A percentile compares a stretch with the other conserved stretches of the same genome.
Evolutionary conservation across 1,140 invertebrate species (phyloP).

Genomic region (Eciton burchellii): DNA sequence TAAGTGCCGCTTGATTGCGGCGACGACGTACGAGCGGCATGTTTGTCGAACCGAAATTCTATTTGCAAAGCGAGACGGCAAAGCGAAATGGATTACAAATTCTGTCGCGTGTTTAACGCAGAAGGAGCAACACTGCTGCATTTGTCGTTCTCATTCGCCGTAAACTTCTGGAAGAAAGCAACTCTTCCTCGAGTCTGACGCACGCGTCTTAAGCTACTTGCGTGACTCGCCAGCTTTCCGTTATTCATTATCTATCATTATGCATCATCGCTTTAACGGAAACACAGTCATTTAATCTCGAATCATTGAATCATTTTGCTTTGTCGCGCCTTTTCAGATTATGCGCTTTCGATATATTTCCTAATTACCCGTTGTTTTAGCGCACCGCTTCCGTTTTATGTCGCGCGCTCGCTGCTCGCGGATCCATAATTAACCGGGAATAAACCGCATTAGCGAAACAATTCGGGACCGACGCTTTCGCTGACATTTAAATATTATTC

Average conservation of each 20-base stretch:
- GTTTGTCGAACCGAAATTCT: constrained; percentile 55
- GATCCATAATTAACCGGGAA: constrained; percentile 21
- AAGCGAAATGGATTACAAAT: constrained; percentile 57
- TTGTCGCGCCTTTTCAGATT: too few relatives aligned
- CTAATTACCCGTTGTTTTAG: neutral
- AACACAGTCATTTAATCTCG: too few relatives aligned
- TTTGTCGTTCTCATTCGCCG: constrained; percentile 33
- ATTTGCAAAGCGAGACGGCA: constrained; percentile 51
- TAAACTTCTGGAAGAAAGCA: constrained; percentile 56
- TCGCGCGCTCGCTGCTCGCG: neutral
- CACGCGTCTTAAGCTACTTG: neutral
- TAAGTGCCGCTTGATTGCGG: constrained; percentile 43
- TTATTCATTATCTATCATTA: too few relatives aligned
- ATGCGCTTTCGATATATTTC: neutral
- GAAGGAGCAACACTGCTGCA: constrained; percentile 24
- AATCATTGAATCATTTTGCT: too few relatives aligned
- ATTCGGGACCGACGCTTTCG: neutral
- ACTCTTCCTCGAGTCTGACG: neutral
- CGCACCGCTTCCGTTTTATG: neutral
- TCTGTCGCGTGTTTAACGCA: constrained; percentile 30
- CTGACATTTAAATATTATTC: constrained; percentile 35
- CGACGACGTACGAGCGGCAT: constrained; percentile 40
- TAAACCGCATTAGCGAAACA: constrained; percentile 38
- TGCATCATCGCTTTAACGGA: too few relatives aligned
- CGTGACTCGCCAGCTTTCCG: too few relatives aligned